A percentile compares a stretch with the other conserved stretches of the same genome.
Conservation (phyloP, 2,113 vertebrate genomes). For the Oreochromis aureus region DNA sequence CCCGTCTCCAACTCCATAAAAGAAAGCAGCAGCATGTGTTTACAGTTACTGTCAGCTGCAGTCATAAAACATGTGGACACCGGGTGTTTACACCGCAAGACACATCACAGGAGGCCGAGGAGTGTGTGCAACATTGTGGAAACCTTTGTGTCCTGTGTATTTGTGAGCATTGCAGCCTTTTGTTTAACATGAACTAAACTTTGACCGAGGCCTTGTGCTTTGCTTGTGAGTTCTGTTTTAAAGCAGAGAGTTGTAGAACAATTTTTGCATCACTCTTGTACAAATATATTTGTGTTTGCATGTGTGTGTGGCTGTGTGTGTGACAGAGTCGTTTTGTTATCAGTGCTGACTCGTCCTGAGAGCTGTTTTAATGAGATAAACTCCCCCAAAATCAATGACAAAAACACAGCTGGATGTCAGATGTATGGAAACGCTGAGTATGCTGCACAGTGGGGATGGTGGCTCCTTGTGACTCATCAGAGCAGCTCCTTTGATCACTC, state of each 20-base stretch:
- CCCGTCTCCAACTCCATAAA: not conserved
- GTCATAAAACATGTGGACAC: constrained; percentile 28
- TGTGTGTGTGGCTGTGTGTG: not conserved
- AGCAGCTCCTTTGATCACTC: constrained; percentile 29
- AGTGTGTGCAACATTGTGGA: not conserved
- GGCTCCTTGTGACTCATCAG: constrained; percentile 23
- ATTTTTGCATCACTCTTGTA: not conserved
- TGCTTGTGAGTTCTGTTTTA: fast-evolving
- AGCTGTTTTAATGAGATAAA: constrained; percentile 10
- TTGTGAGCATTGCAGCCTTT: not conserved
- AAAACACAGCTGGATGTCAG: not conserved
- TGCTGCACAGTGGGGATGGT: not conserved
- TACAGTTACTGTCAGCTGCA: not conserved
- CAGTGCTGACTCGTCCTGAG: not conserved
- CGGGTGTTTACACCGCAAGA: not conserved
- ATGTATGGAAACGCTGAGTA: not conserved
- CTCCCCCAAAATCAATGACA: not conserved
- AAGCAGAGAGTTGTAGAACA: not conserved
- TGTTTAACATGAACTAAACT: not conserved
- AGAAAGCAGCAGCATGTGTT: not conserved
- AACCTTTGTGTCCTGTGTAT: not conserved
- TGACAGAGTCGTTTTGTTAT: not conserved
- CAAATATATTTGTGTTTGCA: not conserved
- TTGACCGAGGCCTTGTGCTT: not conserved
- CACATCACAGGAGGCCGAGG: not conserved